Conservation (phyloP, 2,797 vertebrate genomes). For the Mico argentatus region DNA sequence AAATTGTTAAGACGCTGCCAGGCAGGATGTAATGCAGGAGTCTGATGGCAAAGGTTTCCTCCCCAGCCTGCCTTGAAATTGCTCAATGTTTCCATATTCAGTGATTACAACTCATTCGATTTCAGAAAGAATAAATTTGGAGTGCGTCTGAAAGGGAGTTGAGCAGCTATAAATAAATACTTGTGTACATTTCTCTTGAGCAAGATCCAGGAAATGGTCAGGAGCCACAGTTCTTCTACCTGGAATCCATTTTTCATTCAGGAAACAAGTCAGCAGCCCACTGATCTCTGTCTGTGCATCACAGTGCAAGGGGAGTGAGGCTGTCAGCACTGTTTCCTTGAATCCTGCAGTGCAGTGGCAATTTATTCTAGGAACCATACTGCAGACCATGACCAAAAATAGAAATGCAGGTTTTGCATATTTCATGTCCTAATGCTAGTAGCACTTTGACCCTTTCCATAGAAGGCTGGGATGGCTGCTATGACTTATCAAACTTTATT, state of each 20-base stretch:
- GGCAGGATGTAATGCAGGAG: background rate
- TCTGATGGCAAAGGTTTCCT: slow-evolving; percentile 30
- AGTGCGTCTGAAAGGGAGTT: slow-evolving; percentile 71
- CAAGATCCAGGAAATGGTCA: background rate
- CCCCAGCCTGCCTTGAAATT: background rate
- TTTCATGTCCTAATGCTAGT: slow-evolving; percentile 34
- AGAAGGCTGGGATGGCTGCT: background rate
- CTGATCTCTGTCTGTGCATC: slow-evolving; percentile 56
- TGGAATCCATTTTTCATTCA: slow-evolving; percentile 74
- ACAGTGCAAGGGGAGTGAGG: slow-evolving; percentile 69
- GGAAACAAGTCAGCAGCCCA: slow-evolving; percentile 70
- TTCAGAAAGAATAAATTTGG: slow-evolving; percentile 68
- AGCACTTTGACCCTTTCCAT: slow-evolving; percentile 26
- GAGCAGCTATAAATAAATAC: slow-evolving; percentile 78
- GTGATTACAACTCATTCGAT: slow-evolving; percentile 33
- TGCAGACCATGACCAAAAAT: slow-evolving; percentile 73
- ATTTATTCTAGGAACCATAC: slow-evolving; percentile 72
- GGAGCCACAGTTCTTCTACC: slow-evolving; percentile 77
- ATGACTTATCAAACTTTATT: slow-evolving; percentile 19
- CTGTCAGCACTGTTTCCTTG: slow-evolving; percentile 73
- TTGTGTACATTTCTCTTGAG: slow-evolving; percentile 44
- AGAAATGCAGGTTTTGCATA: slow-evolving; percentile 78
- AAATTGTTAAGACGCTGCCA: background rate
- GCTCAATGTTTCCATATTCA: slow-evolving; percentile 23
- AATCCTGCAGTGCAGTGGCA: slow-evolving; percentile 74